A percentile compares a stretch with the other conserved stretches of the same genome.
phyloP scores from a whole-genome alignment of 1,140 invertebrate genomes.

The Frieseomelitta varia region DNA sequence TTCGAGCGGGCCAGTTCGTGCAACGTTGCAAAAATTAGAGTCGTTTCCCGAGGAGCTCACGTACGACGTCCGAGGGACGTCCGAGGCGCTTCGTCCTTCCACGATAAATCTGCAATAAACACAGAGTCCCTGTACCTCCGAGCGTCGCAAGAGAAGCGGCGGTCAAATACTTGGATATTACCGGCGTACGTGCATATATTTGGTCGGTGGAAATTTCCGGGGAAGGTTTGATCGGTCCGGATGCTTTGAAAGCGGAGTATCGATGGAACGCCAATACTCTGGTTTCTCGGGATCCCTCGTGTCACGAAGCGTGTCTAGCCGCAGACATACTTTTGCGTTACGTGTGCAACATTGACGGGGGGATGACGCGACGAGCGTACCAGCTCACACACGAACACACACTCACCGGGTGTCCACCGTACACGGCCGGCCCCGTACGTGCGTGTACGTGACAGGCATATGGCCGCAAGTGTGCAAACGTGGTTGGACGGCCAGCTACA shows the following conservation, averaged over 20 bases:
- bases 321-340: conserved; percentile 19
- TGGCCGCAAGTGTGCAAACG: conserved; percentile 8
- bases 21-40: too few species aligned
- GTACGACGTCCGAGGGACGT: too few species aligned
- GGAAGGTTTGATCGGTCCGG: background rate
- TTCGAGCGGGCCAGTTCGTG: too few species aligned
- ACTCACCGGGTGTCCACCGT: background rate
- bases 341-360: background rate
- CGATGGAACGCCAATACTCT: conserved; percentile 1
- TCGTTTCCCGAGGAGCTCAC: too few species aligned
- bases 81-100: too few species aligned
- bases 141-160: too few species aligned
- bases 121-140: background rate
- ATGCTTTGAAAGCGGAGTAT: conserved; percentile 13
- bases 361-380: background rate
- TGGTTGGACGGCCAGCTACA: conserved; percentile 51
- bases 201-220: background rate
- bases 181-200: background rate
- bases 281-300: background rate
- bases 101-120: background rate
- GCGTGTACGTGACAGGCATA: conserved; percentile 22
- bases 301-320: conserved; percentile 16
- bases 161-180: background rate
- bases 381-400: background rate
- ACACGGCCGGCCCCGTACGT: background rate